phyloP scores from a whole-genome alignment of 2,888 invertebrate species.

The Clusia tigrina region DNA sequence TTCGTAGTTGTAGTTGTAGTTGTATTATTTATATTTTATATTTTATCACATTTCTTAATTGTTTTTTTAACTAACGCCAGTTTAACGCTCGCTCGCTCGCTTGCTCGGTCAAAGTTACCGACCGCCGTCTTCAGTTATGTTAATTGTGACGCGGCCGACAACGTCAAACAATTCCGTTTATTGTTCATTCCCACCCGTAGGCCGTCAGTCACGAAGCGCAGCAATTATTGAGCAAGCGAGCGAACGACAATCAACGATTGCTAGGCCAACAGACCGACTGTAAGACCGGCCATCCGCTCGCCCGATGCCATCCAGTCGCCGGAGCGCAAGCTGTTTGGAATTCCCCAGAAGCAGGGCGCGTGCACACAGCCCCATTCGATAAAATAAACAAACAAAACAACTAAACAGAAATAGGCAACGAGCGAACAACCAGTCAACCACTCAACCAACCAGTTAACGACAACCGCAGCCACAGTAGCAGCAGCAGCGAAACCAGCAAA shows the following conservation, averaged over 20 bases:
- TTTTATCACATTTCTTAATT: background rate
- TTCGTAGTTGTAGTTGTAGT: background rate
- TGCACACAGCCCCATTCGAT: slow-evolving; percentile 8
- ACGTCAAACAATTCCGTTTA: background rate
- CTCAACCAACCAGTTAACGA: background rate
- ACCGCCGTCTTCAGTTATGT: slow-evolving; percentile 28
- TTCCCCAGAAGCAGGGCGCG: slow-evolving; percentile 28
- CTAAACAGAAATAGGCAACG: slow-evolving; percentile 1
- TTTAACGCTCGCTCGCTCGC: too few species aligned
- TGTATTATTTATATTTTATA: background rate
- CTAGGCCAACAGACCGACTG: background rate
- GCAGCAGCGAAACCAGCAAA: background rate
- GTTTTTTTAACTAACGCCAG: too few species aligned
- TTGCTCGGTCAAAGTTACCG: too few species aligned
- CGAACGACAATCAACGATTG: background rate
- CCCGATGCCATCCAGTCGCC: background rate
- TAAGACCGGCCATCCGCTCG: background rate
- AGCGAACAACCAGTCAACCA: background rate
- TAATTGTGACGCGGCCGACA: slow-evolving; percentile 4
- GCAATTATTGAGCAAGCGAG: too few species aligned
- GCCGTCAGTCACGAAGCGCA: background rate
- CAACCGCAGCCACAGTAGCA: background rate
- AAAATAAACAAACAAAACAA: slow-evolving; percentile 2
- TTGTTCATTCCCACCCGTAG: background rate
- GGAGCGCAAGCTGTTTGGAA: slow-evolving; percentile 17